phyloP scores from a whole-genome alignment of 1,140 invertebrate species.

The Pristionchus pacificus region DNA sequence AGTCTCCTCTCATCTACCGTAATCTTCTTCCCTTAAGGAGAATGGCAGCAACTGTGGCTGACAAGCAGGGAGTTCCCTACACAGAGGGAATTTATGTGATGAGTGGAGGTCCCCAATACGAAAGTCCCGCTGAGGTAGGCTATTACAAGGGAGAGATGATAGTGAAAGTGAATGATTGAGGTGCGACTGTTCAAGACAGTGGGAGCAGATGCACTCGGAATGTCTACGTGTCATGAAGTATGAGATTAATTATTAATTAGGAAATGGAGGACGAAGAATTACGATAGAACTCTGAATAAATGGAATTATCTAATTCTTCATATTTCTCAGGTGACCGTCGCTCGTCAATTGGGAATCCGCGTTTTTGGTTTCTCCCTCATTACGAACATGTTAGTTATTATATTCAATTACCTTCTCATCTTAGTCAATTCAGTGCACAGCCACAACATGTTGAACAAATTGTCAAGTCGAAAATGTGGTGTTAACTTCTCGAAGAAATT shows the following conservation, averaged over 20 bases:
- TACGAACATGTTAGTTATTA: slow-evolving; percentile 57
- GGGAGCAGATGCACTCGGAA: slow-evolving; percentile 59
- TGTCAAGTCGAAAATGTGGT: too few species aligned
- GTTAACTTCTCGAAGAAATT: too few species aligned
- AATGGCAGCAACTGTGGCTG: slow-evolving; percentile 55
- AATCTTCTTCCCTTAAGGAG: slow-evolving; percentile 45
- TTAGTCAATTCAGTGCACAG: not conserved
- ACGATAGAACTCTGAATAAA: too few species aligned
- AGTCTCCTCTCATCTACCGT: not conserved
- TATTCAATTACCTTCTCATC: slow-evolving; percentile 2
- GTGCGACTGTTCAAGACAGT: slow-evolving; percentile 54
- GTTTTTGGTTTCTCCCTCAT: slow-evolving; percentile 62
- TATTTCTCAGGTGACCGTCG: slow-evolving; percentile 62
- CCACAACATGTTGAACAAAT: too few species aligned
- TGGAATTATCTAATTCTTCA: too few species aligned
- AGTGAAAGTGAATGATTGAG: slow-evolving; percentile 7
- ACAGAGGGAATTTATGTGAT: slow-evolving; percentile 62
- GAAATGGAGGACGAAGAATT: too few species aligned
- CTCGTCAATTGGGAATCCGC: slow-evolving; percentile 61
- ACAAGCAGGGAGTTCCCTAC: slow-evolving; percentile 54
- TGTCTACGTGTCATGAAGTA: slow-evolving; percentile 64
- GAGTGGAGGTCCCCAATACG: slow-evolving; percentile 62
- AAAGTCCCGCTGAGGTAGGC: slow-evolving; percentile 62
- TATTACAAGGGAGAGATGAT: not conserved
- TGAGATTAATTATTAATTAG: too few species aligned